Percentiles rank a stretch among this genome's conserved stretches.
Conservation (phyloP, 2,888 invertebrate species). For the Maniola hyperantus region DNA sequence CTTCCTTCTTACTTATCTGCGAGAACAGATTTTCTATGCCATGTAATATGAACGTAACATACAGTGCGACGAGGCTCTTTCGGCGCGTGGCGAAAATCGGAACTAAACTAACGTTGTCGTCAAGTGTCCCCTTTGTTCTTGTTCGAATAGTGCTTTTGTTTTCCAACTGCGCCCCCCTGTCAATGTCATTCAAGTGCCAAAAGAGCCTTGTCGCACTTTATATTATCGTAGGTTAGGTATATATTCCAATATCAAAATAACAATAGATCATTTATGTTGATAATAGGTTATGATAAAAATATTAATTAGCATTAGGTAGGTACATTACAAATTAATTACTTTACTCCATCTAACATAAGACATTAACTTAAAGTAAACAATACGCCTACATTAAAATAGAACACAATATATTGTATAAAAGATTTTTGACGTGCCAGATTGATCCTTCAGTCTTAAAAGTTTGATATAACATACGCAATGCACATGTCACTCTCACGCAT, state of each 20-base stretch:
- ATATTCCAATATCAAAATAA: not conserved
- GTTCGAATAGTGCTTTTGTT: too few relatives aligned
- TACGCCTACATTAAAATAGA: not conserved
- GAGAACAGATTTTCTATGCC: not conserved
- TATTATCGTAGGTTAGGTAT: too few relatives aligned
- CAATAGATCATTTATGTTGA: not conserved
- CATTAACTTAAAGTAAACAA: slow-evolving; percentile 19
- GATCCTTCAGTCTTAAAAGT: slow-evolving; percentile 33
- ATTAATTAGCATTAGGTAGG: not conserved
- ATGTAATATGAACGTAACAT: too few relatives aligned
- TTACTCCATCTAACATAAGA: slow-evolving; percentile 13
- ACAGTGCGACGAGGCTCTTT: too few relatives aligned
- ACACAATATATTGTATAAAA: slow-evolving; percentile 16
- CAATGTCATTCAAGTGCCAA: too few relatives aligned
- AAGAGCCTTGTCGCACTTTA: too few relatives aligned
- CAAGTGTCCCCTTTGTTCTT: too few relatives aligned
- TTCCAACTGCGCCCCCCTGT: too few relatives aligned
- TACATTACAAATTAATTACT: slow-evolving; percentile 1
- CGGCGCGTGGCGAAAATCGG: too few relatives aligned
- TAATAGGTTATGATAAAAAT: not conserved
- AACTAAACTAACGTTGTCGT: too few relatives aligned
- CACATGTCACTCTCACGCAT: slow-evolving; percentile 31
- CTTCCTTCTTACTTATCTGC: not conserved
- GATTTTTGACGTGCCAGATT: slow-evolving; percentile 28
- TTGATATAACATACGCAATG: slow-evolving; percentile 28